Base-by-base conservation (phyloP, 2,113 vertebrate species). In the Rhabdornis inornatus region DNA sequence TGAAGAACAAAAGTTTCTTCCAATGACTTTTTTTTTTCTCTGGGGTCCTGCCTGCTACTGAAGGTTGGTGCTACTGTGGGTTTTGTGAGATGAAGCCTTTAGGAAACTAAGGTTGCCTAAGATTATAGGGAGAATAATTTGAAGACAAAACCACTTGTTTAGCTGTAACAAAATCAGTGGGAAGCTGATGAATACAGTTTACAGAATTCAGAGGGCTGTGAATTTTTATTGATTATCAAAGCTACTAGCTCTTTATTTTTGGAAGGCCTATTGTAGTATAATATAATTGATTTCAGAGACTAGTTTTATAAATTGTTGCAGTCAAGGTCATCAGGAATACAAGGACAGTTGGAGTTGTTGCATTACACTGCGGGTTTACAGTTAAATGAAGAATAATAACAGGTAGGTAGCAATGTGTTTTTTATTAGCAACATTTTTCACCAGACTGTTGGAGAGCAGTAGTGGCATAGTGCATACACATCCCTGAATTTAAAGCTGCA, bases 191-290 rank as follows among this genome's bases (percentile, higher is more conserved):
- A 93, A 83, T 92, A 25, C 72, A 82, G 76, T 74, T 94, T 94
- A 69, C 70, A 78, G 75, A 96, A 93, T 94, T 92, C 68, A 96
- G 37, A 82, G 60, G 50, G 37, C 85, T 31, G 27, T 89, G 70
- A 82, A 78, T 95, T 96, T 82, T 91, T 95, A 31, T 95, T 75
- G 79, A 78, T n/a, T 71, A 74, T 69, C 49, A 92, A 60, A 96
- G 85, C 83, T 97, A 66, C 87, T 94, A 79, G 57, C 52, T 96
- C 74, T 95, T 94, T 88, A 82, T 96, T 97, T 86, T 94, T 94
- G 75, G 72, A 96, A 90, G 75, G 25, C 50, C 52, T 94, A 19
- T 59, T 96, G 63, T 90, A 83, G 59, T 82, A 74, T 76, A 94
- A 90, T 85, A 55, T 89, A 94, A 97, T 82, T 90, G 72, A 93